Evolutionary conservation across 2,797 vertebrate genomes (phyloP), one percentile per base, ranked within the genome.

Genomic region (Mallotus villosus): DNA sequence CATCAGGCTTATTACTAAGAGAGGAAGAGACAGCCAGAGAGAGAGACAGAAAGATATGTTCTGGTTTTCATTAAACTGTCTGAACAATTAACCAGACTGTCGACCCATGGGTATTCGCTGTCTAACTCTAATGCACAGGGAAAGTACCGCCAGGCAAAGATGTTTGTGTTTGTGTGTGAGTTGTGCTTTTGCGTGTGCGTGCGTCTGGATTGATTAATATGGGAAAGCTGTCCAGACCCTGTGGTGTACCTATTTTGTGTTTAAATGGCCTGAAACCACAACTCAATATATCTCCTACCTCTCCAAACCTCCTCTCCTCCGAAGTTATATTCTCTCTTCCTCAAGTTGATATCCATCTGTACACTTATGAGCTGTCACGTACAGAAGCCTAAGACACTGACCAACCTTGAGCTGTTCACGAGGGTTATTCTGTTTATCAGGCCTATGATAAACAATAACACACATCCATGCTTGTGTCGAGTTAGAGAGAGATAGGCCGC

Each of bases 131-230:
- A 17, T 55, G 16, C 51, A 17, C 51, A n/a, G 51, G 17, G 51
- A n/a, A 7, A 55, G 17, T 55, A n/a, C 16, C 6, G 6, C 51
- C 6, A 55, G 19, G 41, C 41, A 55, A 55, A n/a, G 16, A 17
- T 17, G 9, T 25, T 14, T 14, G 65, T 65, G 55, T 58, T 25
- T 14, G 65, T 65, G 55, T 58, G 34, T 0, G 41, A 24, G 24
- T 24, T 62, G 41, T 32, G 37, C 57, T 58, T 49, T 53, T 70
- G 59, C 25, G 21, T 29, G 21, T 29, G 63, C n/a, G 32, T 22
- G 63, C n/a, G 63, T 64, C 17, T 46, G 37, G 19, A 24, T 64
- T 32, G n/a, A 41, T 66, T 37, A 12, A 41, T 67, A 24, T 53
- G 51, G 19, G 51, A 55, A 55, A 55, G 19, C 19, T 55, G 51